Base-by-base conservation (phyloP, 2,113 vertebrate species). In the Saccopteryx leptura region DNA sequence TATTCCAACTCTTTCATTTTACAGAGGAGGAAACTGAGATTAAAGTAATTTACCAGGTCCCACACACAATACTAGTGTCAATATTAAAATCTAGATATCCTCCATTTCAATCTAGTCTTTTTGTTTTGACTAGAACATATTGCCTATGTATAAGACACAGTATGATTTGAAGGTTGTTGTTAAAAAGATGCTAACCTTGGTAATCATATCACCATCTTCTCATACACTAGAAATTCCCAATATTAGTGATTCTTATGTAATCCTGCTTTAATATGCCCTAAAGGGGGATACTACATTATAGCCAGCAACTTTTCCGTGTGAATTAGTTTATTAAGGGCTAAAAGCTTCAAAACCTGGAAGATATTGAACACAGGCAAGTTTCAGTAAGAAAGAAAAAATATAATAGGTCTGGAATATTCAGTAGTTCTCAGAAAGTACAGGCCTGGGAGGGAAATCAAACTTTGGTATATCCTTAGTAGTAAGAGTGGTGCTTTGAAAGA, bases 131-230 rank as follows among this genome's bases (percentile, higher is more conserved):
- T 88, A 14, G 48, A 75, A 60, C 18, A 31, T 79, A 56, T 92
- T 39, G 39, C 39, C 39, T 39, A 39, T 39, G 39, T 39, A 39
- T 39, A 48, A 74, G 10, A 75, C 33, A 54, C 21, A 31, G 58
- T 83, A 21, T 93, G 66, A 74, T 81, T 93, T 31, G 14, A 80
- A 93, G 26, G 19, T 74, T 60, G 65, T 79, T 81, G 56, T 82
- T 72, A 54, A 82, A 90, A 72, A 93, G 8, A 52, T 31, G 31
- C 39, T 71, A 72, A 71, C 23, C 11, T 31, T 13, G 61, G 58
- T n/a, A 93, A n/a, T 74, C 21, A 76, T 58, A 80, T 81, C 23
- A 93, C 26, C 14, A 12, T 74, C 48, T 14, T 82, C 7, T 82
- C n/a, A 56, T 65, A 65, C 11, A 81, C 24, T 54, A 93, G 54